phyloP scores from a whole-genome alignment of 23 tunicate species.

The Ascidia mentula region DNA sequence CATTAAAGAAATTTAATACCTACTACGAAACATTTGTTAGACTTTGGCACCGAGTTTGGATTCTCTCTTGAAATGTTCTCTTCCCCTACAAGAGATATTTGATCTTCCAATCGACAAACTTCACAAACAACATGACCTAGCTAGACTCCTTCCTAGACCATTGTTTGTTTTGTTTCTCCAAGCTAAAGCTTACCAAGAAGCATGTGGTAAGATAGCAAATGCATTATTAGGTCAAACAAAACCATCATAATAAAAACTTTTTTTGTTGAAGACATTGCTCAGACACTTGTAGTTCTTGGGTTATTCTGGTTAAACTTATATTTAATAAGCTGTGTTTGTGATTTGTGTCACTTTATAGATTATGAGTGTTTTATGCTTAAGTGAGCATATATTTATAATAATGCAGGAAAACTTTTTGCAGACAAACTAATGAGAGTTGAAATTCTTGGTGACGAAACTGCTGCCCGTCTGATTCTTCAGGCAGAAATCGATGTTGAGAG shows the following conservation, averaged over 20 bases:
- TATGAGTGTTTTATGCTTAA: too few relatives aligned
- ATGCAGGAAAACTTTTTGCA: neutral
- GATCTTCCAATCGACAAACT: slow-evolving; percentile 41
- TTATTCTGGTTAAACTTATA: too few relatives aligned
- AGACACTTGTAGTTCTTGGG: too few relatives aligned
- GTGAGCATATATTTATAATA: too few relatives aligned
- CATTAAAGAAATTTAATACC: too few relatives aligned
- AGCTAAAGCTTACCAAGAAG: slow-evolving; percentile 78
- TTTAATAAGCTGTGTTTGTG: too few relatives aligned
- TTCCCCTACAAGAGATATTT: slow-evolving; percentile 79
- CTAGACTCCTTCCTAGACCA: slow-evolving; percentile 65
- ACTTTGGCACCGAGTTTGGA: slow-evolving; percentile 56
- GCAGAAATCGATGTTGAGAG: neutral
- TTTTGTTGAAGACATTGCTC: too few relatives aligned
- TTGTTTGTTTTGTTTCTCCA: slow-evolving; percentile 74
- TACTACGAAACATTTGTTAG: slow-evolving; percentile 13
- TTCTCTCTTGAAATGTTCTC: slow-evolving; percentile 52
- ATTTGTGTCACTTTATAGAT: too few relatives aligned
- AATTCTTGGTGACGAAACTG: slow-evolving; percentile 26
- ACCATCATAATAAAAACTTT: too few relatives aligned
- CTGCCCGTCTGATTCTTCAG: slow-evolving; percentile 2
- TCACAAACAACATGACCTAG: slow-evolving; percentile 41
- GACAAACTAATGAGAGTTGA: slow-evolving; percentile 18
- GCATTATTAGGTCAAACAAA: too few relatives aligned
- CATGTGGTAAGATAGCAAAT: slow-evolving; percentile 64